Evolutionary conservation across 2,113 vertebrate genomes (phyloP).

Genomic region (Microcebus tavaratra): DNA sequence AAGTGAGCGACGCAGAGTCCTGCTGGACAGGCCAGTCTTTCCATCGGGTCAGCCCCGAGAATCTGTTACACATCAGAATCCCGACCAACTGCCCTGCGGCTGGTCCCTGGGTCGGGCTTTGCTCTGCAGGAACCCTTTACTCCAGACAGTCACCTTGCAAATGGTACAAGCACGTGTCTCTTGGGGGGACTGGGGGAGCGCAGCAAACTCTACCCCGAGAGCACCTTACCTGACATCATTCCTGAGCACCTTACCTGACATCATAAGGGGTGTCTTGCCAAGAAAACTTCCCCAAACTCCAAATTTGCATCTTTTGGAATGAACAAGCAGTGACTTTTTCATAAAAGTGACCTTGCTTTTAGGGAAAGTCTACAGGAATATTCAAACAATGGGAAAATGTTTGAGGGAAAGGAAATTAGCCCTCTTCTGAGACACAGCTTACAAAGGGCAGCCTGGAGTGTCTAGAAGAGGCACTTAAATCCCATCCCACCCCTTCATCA

Average conservation of each 20-base stretch:
- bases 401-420: background rate
- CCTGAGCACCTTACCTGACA: background rate
- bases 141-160: background rate
- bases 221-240: background rate
- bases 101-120: too few species aligned
- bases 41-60: fast-evolving
- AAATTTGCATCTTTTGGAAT: background rate
- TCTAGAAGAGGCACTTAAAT: too few species aligned
- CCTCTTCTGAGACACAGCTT: background rate
- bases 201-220: background rate
- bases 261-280: background rate
- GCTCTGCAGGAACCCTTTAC: too few species aligned
- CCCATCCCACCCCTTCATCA: fast-evolving
- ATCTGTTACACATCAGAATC: fast-evolving
- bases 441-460: background rate
- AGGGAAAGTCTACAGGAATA: background rate
- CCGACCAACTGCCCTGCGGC: fast-evolving
- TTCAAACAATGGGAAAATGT: background rate
- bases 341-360: background rate
- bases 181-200: too few species aligned
- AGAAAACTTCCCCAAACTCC: background rate
- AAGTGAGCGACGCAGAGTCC: fast-evolving
- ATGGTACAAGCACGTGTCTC: background rate
- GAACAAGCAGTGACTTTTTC: background rate
- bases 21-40: fast-evolving